Evolutionary conservation across 2,113 vertebrate genomes (phyloP).

Genomic region (Myotis davidii): DNA sequence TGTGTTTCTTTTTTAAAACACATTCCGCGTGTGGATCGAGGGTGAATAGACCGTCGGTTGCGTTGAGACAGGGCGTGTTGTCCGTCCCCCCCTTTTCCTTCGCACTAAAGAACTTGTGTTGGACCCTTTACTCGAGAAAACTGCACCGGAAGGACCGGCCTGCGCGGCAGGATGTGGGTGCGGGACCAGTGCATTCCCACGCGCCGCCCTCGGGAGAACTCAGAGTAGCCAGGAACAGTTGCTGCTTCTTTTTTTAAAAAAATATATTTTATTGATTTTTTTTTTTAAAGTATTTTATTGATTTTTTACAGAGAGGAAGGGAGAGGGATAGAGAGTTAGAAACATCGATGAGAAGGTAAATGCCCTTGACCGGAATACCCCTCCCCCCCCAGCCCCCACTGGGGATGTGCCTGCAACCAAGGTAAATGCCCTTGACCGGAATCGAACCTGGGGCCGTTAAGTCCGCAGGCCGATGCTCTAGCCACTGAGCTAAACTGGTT

Average conservation of each 20-base stretch:
- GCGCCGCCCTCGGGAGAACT: not conserved
- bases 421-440: too few species aligned
- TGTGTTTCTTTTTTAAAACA: not conserved
- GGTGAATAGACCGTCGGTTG: rapidly evolving
- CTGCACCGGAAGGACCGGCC: not conserved
- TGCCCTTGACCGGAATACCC: too few species aligned
- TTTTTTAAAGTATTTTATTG: too few species aligned
- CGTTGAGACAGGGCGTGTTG: not conserved
- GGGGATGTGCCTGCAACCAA: too few species aligned
- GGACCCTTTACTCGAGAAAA: not conserved
- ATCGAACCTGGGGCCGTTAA: too few species aligned
- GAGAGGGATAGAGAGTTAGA: too few species aligned
- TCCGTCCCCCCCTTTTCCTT: not conserved
- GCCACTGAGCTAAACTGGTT: too few species aligned
- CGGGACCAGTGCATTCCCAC: not conserved
- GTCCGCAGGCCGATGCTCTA: too few species aligned
- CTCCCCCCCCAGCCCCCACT: too few species aligned
- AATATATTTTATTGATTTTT: too few species aligned
- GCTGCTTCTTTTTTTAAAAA: not conserved
- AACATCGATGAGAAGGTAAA: too few species aligned
- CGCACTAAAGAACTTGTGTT: not conserved
- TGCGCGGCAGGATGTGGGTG: not conserved
- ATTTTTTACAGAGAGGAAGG: too few species aligned
- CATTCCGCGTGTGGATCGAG: not conserved
- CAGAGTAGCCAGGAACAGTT: not conserved